These are phyloP conservation scores for Cantharis nigra DNA, from an alignment of 2,888 invertebrate species.

Conservation along the genomic window DNA sequence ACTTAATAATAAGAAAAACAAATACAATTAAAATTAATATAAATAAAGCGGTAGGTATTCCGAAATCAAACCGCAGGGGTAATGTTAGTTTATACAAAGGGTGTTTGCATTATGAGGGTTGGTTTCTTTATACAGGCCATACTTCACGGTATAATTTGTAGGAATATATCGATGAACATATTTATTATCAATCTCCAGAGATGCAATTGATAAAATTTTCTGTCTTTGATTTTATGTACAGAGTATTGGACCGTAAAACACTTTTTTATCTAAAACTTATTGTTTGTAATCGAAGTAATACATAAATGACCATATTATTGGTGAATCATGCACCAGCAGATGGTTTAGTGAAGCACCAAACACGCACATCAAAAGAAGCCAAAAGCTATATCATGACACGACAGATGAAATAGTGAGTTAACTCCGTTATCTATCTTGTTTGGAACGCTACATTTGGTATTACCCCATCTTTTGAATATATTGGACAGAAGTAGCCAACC, in stretches of 20 bases:
- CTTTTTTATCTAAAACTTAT: not conserved
- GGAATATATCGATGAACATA: constrained; percentile 46
- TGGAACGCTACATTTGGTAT: constrained; percentile 29
- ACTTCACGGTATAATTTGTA: constrained; percentile 50
- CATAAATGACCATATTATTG: constrained; percentile 46
- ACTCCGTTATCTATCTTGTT: constrained; percentile 35
- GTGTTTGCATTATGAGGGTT: constrained; percentile 29
- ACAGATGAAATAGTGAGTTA: constrained; percentile 46
- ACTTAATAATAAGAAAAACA: constrained; percentile 45
- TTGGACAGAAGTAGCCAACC: constrained; percentile 19
- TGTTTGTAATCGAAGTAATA: constrained; percentile 30
- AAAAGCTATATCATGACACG: constrained; percentile 36
- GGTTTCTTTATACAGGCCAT: constrained; percentile 33
- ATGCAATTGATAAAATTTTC: not conserved
- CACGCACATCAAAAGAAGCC: constrained; percentile 36
- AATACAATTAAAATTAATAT: constrained; percentile 53
- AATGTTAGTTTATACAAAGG: constrained; percentile 45
- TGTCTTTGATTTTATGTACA: not conserved
- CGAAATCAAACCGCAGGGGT: constrained; percentile 52
- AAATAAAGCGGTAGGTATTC: constrained; percentile 47
- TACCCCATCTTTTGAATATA: constrained; percentile 24
- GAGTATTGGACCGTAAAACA: not conserved
- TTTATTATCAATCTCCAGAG: constrained; percentile 43
- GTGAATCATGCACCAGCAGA: constrained; percentile 45
- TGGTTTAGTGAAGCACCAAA: constrained; percentile 42